These are phyloP conservation scores for Drosophila bocki DNA, from an alignment of 1,140 invertebrate species.

Conservation along the genomic window DNA sequence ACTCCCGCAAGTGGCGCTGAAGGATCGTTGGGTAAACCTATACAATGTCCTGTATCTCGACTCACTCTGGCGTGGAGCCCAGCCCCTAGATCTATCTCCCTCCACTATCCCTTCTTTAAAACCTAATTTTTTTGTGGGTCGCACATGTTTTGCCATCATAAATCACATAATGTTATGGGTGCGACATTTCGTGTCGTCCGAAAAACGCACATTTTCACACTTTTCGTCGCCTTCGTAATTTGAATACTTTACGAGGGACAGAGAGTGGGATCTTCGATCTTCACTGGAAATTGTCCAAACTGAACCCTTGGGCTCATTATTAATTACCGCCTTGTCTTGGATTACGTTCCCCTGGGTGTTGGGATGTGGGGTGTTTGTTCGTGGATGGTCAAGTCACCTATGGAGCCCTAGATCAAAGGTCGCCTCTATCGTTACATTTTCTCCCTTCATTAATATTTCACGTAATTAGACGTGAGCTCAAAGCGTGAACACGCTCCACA, in stretches of 20 bases:
- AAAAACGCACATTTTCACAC: constrained; percentile 80
- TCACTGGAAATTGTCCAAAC: constrained; percentile 61
- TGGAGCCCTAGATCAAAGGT: constrained; percentile 25
- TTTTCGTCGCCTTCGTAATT: constrained; percentile 77
- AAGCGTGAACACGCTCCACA: constrained; percentile 47
- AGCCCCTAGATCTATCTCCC: constrained; percentile 6
- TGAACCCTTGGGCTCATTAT: constrained; percentile 57
- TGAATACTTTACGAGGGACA: constrained; percentile 73
- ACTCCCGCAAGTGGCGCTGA: constrained; percentile 74
- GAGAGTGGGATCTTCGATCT: constrained; percentile 21
- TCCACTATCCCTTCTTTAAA: background rate
- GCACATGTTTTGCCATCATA: constrained; percentile 84
- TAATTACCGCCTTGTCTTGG: constrained; percentile 80
- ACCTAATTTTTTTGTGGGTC: constrained; percentile 68
- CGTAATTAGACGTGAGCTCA: constrained; percentile 46
- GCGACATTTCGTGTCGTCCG: constrained; percentile 62
- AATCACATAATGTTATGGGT: constrained; percentile 78
- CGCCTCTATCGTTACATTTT: constrained; percentile 6
- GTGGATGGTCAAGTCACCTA: constrained; percentile 7
- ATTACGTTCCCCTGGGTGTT: constrained; percentile 47
- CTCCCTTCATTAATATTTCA: constrained; percentile 50
- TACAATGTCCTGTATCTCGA: constrained; percentile 6
- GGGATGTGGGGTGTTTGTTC: constrained; percentile 38
- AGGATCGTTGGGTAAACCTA: constrained; percentile 51
- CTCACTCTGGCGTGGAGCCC: constrained; percentile 12